Evolutionary conservation across 2,113 vertebrate species (phyloP).

Genomic region (Ictalurus furcatus): DNA sequence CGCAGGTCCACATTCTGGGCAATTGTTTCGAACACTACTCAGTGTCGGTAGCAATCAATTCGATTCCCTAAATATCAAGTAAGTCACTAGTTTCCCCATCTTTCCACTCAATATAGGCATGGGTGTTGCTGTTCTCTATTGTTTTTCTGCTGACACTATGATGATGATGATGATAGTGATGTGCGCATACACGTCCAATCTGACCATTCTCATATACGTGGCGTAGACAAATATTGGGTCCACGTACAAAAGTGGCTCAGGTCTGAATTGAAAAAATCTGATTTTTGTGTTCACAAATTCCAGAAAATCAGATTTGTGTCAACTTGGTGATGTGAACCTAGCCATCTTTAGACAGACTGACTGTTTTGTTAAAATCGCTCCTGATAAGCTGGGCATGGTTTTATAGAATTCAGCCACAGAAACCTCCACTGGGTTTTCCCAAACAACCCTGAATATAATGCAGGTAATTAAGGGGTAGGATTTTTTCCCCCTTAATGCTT

Average conservation of each 20-base stretch:
- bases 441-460: not conserved
- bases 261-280: too few relatives aligned
- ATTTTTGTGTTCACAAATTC: not conserved
- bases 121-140: too few relatives aligned
- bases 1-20: not conserved
- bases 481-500: not conserved
- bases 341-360: not conserved
- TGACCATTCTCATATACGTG: not conserved
- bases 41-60: not conserved
- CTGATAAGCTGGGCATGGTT: not conserved
- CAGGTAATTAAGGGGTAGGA: too few relatives aligned
- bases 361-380: not conserved
- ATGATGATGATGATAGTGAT: not conserved
- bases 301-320: not conserved
- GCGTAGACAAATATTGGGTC: not conserved
- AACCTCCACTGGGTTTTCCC: not conserved
- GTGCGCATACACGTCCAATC: not conserved
- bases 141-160: not conserved
- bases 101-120: not conserved
- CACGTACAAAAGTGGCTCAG: too few relatives aligned
- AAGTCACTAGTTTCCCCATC: not conserved
- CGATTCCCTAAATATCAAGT: not conserved
- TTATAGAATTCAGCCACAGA: not conserved
- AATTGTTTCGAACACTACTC: not conserved
- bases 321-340: not conserved